A percentile compares a stretch with the other conserved stretches of the same genome.
phyloP scores from a whole-genome alignment of 1,140 invertebrate species.

The Drosophila kanapiae region DNA sequence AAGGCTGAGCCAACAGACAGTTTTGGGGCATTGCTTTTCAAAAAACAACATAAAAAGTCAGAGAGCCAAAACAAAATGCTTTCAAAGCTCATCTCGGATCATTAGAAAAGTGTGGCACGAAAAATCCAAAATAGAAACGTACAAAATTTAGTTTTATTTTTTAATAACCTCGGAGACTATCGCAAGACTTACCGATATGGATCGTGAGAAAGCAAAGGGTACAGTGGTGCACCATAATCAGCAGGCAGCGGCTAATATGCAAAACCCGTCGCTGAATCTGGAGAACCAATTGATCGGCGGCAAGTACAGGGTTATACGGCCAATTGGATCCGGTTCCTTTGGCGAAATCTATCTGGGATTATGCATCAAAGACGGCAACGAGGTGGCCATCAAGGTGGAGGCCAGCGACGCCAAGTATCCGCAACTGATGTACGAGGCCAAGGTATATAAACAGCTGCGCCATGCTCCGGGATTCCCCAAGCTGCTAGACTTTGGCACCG shows the following conservation, averaged over 20 bases:
- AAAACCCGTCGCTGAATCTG: constrained; percentile 37
- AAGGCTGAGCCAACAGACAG: neutral
- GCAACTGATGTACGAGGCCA: constrained; percentile 99
- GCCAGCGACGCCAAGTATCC: constrained; percentile 99
- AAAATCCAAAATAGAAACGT: constrained; percentile 17
- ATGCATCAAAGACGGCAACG: constrained; percentile 97
- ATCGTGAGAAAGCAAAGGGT: neutral
- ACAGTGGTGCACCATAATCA: neutral
- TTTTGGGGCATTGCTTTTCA: neutral
- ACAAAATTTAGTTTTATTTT: constrained; percentile 8
- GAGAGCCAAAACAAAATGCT: constrained; percentile 23
- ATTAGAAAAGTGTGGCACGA: neutral
- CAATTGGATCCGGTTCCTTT: constrained; percentile 99
- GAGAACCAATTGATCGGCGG: constrained; percentile 90
- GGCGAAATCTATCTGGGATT: constrained; percentile 99
- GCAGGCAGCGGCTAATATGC: neutral
- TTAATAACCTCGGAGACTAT: neutral
- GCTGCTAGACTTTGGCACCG: constrained; percentile 98
- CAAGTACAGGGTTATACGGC: constrained; percentile 97
- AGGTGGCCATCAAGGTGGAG: constrained; percentile 99
- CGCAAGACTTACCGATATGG: neutral
- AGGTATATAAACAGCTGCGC: constrained; percentile 99
- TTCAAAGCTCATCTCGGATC: constrained; percentile 13
- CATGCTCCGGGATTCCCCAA: constrained; percentile 95
- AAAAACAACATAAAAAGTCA: neutral